A percentile compares a stretch with the other conserved stretches of the same genome.
phyloP scores from a whole-genome alignment of 2,797 vertebrate species.

The Oreochromis grahami region DNA sequence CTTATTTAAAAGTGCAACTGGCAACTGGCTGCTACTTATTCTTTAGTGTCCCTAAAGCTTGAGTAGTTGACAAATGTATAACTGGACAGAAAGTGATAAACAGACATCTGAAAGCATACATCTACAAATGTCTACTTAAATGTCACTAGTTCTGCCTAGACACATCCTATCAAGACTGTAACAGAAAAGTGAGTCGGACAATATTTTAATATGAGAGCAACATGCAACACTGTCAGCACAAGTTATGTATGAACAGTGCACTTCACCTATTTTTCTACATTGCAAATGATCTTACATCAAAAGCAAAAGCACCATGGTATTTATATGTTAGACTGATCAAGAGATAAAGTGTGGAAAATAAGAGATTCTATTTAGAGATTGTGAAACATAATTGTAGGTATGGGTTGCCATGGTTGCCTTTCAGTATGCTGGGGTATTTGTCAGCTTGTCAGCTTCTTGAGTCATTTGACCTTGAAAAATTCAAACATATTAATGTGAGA shows the following conservation, averaged over 20 bases:
- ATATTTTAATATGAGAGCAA: background rate
- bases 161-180: background rate
- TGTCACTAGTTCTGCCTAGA: background rate
- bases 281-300: background rate
- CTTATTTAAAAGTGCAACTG: background rate
- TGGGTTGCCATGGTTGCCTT: slow-evolving; percentile 38
- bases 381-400: slow-evolving; percentile 10
- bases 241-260: background rate
- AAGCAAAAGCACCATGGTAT: background rate
- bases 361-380: background rate
- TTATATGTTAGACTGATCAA: background rate
- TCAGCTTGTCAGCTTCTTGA: slow-evolving; percentile 28
- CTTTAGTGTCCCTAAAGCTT: background rate
- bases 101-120: background rate
- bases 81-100: background rate
- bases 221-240: background rate
- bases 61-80: background rate
- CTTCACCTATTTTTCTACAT: background rate
- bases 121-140: background rate
- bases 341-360: background rate
- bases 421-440: slow-evolving; percentile 3
- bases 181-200: background rate
- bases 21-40: background rate
- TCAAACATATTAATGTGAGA: slow-evolving; percentile 41
- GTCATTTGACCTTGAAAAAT: slow-evolving; percentile 60